phyloP scores from a whole-genome alignment of 2,888 invertebrate species.

The Phytoseiulus persimilis region DNA sequence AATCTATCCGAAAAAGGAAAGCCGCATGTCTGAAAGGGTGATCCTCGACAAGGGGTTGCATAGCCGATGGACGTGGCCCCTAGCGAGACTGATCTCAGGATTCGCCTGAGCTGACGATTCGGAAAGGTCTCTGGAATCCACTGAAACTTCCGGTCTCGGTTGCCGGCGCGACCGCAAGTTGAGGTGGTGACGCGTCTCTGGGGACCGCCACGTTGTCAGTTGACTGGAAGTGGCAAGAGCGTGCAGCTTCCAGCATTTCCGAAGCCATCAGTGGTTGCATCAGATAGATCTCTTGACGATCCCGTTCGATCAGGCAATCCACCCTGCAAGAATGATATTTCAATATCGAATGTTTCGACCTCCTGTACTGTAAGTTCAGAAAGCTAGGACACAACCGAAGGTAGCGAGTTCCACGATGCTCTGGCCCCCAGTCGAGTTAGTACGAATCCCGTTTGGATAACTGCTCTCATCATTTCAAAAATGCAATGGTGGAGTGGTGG shows the following conservation, averaged over 20 bases:
- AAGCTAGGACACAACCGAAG: background rate
- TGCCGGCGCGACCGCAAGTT: background rate
- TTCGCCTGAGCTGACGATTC: background rate
- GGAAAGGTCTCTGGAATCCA: conserved; percentile 30
- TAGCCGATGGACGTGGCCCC: too few relatives aligned
- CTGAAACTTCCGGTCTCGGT: background rate
- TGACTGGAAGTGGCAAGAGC: conserved; percentile 27
- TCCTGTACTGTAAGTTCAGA: background rate
- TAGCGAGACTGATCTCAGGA: background rate
- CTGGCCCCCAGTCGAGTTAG: background rate
- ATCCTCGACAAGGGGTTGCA: too few relatives aligned
- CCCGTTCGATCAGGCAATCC: conserved; percentile 28
- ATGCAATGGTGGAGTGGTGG: too few relatives aligned
- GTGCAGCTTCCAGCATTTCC: conserved; percentile 34
- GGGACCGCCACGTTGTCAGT: background rate
- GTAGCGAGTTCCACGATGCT: background rate
- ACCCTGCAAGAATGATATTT: background rate
- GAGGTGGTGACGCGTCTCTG: background rate
- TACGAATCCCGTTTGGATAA: background rate
- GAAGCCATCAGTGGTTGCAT: conserved; percentile 34
- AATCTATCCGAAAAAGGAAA: too few relatives aligned
- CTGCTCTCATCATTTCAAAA: too few relatives aligned
- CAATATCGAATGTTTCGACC: background rate
- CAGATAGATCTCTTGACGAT: conserved; percentile 33
- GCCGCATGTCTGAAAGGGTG: too few relatives aligned